Conservation (phyloP, 2,797 vertebrate species). For the Catharus ustulatus region DNA sequence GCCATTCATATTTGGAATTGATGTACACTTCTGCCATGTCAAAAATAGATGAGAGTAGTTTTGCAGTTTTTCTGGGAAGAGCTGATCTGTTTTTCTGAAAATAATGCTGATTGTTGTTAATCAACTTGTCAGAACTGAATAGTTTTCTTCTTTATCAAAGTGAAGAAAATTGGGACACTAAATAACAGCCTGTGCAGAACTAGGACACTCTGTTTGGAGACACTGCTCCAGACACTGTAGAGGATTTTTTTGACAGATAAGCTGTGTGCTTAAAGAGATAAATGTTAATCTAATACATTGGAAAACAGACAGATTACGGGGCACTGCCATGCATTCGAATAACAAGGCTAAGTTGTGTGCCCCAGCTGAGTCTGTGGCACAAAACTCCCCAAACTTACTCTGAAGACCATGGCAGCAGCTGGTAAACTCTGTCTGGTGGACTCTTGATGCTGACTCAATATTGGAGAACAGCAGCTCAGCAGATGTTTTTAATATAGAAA, state of each 20-base stretch:
- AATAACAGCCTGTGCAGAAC: slow-evolving; percentile 30
- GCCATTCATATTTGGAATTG: slow-evolving; percentile 29
- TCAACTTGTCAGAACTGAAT: slow-evolving; percentile 58
- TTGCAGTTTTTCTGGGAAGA: slow-evolving; percentile 28
- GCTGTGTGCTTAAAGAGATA: slow-evolving; percentile 70
- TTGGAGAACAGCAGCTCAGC: not conserved
- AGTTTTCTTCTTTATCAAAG: slow-evolving; percentile 61
- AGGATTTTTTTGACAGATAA: slow-evolving; percentile 74
- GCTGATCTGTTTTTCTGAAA: slow-evolving; percentile 56
- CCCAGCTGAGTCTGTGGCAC: not conserved
- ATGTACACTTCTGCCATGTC: not conserved
- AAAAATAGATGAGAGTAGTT: slow-evolving; percentile 33
- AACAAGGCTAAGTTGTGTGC: slow-evolving; percentile 23
- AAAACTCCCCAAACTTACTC: slow-evolving; percentile 14
- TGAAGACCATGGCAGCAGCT: not conserved
- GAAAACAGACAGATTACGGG: slow-evolving; percentile 64
- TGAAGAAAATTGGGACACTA: slow-evolving; percentile 57
- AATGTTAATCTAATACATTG: slow-evolving; percentile 71
- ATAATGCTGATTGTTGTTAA: slow-evolving; percentile 65
- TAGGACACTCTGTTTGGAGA: slow-evolving; percentile 59
- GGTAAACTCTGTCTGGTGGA: not conserved
- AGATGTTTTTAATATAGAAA: not conserved
- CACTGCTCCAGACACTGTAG: slow-evolving; percentile 46
- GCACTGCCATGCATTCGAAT: slow-evolving; percentile 34
- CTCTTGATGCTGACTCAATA: not conserved